These are phyloP conservation scores for Oxygymnocypris stewartii DNA, from an alignment of 2,113 vertebrate genomes.

Conservation along the genomic window DNA sequence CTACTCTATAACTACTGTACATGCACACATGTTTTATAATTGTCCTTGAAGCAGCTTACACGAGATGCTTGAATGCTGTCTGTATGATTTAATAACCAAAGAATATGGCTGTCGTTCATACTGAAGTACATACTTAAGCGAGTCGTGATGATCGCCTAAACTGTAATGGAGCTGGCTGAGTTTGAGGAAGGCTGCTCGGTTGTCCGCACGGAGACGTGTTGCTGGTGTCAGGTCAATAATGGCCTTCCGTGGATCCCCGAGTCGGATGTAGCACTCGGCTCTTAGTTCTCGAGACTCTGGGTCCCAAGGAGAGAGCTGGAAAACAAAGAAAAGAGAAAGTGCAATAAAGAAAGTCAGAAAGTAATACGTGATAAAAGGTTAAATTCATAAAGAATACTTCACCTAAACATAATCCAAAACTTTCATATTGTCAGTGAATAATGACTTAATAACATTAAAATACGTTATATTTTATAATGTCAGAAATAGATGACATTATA, in stretches of 20 bases:
- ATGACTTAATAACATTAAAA: not conserved
- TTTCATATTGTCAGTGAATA: not conserved
- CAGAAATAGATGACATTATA: no score
- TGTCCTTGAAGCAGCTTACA: not conserved
- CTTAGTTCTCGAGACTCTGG: constrained; percentile 79
- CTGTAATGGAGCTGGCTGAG: constrained; percentile 80
- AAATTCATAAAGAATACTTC: not conserved
- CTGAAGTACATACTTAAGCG: constrained; percentile 69
- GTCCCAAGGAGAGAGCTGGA: constrained; percentile 81
- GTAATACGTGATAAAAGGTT: not conserved
- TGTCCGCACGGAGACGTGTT: constrained; percentile 78
- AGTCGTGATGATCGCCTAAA: constrained; percentile 80
- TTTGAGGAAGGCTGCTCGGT: constrained; percentile 80
- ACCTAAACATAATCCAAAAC: not conserved
- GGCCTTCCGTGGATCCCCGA: constrained; percentile 79
- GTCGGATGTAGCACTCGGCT: constrained; percentile 76
- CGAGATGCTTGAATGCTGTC: not conserved
- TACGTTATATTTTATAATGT: not conserved
- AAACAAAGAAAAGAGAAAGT: not conserved
- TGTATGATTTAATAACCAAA: not conserved
- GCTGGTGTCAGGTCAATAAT: constrained; percentile 81
- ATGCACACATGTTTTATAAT: not conserved
- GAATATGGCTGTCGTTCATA: not conserved
- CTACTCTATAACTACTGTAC: no score
- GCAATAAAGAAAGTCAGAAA: not conserved